These are phyloP conservation scores for Drosophila ficusphila DNA, from an alignment of 1,140 invertebrate species.

Conservation along the genomic window DNA sequence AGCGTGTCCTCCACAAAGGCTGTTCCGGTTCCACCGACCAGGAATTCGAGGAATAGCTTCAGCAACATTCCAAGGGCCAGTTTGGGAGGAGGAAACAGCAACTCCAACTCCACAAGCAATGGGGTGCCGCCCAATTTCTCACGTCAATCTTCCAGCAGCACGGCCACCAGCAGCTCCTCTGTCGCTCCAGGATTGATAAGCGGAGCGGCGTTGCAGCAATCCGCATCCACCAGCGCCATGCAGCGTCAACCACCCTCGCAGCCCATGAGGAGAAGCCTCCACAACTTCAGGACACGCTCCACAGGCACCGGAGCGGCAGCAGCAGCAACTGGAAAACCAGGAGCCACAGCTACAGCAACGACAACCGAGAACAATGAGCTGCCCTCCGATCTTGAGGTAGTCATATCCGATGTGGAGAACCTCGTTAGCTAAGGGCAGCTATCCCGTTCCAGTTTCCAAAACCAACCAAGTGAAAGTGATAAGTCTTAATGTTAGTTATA, in stretches of 20 bases:
- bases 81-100: constrained; percentile 30
- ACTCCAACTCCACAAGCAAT: not conserved
- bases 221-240: constrained; percentile 64
- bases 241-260: constrained; percentile 46
- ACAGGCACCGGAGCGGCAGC: constrained; percentile 6
- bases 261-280: constrained; percentile 59
- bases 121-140: constrained; percentile 47
- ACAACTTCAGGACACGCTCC: constrained; percentile 57
- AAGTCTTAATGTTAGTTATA: constrained; percentile 83
- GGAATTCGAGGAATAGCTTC: constrained; percentile 75
- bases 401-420: constrained; percentile 82
- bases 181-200: constrained; percentile 6
- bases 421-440: constrained; percentile 80
- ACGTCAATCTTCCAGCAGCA: constrained; percentile 73
- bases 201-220: constrained; percentile 49
- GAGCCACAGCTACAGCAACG: constrained; percentile 9
- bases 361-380: constrained; percentile 57
- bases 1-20: constrained; percentile 55
- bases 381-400: constrained; percentile 82
- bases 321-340: not conserved
- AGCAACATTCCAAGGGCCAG: constrained; percentile 83
- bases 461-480: constrained; percentile 80
- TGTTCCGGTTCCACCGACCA: constrained; percentile 64
- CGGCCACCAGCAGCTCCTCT: constrained; percentile 58
- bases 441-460: constrained; percentile 44